phyloP scores from a whole-genome alignment of 1,140 invertebrate genomes.

The Zaprionus camerounensis region DNA sequence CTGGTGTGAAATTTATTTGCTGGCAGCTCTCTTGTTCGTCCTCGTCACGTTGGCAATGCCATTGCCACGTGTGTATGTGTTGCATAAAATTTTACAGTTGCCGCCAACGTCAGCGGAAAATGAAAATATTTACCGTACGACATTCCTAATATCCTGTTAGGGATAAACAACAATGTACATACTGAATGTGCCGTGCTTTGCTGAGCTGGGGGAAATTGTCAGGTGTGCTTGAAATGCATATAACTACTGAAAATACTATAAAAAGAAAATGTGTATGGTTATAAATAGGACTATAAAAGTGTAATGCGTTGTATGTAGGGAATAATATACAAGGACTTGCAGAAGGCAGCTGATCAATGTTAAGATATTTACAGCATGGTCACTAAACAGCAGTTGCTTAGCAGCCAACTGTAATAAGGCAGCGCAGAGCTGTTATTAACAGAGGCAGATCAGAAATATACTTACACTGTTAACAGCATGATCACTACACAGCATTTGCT shows the following conservation, averaged over 20 bases:
- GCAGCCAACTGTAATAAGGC: neutral
- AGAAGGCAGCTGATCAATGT: neutral
- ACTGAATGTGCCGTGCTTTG: neutral
- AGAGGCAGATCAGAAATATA: too few relatives aligned
- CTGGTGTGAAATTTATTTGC: constrained; percentile 75
- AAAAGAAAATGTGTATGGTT: neutral
- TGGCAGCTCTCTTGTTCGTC: constrained; percentile 51
- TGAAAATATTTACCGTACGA: constrained; percentile 34
- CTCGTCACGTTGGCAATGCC: constrained; percentile 61
- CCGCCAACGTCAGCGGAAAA: constrained; percentile 39
- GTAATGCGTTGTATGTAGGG: neutral
- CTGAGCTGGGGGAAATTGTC: neutral
- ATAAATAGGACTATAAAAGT: neutral
- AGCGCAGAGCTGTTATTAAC: neutral
- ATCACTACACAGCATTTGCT: neutral
- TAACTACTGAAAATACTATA: neutral
- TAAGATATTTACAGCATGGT: neutral
- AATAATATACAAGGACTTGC: too few relatives aligned
- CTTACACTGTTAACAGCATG: neutral
- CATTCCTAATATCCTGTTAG: constrained; percentile 30
- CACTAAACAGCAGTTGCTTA: neutral
- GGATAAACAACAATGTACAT: neutral
- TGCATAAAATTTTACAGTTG: constrained; percentile 66
- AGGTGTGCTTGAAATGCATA: neutral
- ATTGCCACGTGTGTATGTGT: constrained; percentile 58